Evolutionary conservation across 2,113 vertebrate species (phyloP).

Genomic region (Danionella cerebrum): DNA sequence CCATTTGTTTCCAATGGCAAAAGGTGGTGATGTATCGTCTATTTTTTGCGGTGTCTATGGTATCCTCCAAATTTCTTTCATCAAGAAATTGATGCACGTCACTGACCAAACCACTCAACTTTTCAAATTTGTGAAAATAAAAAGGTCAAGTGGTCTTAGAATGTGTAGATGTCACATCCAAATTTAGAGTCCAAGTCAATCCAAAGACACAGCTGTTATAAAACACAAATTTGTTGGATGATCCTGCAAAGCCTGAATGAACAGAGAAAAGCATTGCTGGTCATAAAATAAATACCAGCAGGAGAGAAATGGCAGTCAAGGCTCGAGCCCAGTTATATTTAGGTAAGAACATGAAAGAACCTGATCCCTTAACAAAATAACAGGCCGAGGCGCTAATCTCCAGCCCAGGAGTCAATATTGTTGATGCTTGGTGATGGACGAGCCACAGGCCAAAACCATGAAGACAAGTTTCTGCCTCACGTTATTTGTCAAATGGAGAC

Average conservation of each 20-base stretch:
- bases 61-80: too few species aligned
- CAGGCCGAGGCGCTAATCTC: conserved; percentile 66
- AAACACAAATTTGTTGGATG: conserved; percentile 77
- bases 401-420: conserved; percentile 60
- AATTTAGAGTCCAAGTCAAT: conserved; percentile 77
- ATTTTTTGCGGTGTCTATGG: too few species aligned
- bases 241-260: conserved; percentile 72
- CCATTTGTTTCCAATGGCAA: too few species aligned
- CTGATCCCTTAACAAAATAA: conserved; percentile 71
- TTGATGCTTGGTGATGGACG: conserved; percentile 60
- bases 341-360: conserved; percentile 64
- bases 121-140: conserved; percentile 62
- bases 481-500: conserved; percentile 40
- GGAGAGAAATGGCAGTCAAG: conserved; percentile 52
- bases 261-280: conserved; percentile 72
- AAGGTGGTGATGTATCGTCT: too few species aligned
- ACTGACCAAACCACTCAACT: background rate
- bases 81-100: too few species aligned
- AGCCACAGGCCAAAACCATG: background rate
- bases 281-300: conserved; percentile 70
- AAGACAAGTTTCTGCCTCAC: conserved; percentile 51
- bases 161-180: conserved; percentile 55
- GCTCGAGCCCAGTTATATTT: conserved; percentile 62
- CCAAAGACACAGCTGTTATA: conserved; percentile 75
- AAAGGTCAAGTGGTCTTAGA: conserved; percentile 50